Percentiles rank a stretch among this genome's conserved stretches.
Evolutionary conservation across 2,888 invertebrate species (phyloP).

Genomic region (Andrena flavipes): DNA sequence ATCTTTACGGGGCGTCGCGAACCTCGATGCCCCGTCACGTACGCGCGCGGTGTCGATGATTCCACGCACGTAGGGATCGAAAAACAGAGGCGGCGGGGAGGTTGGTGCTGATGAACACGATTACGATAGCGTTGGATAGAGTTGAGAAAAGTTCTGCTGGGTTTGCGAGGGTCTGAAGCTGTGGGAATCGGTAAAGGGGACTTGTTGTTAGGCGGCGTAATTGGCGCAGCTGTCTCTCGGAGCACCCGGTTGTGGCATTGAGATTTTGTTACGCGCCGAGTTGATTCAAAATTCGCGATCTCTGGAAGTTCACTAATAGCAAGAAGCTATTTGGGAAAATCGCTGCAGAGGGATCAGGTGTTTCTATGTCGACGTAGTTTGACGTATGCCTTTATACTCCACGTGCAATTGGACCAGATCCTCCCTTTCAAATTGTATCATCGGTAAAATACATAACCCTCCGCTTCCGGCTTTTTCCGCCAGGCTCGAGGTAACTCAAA

Average conservation of each 20-base stretch:
- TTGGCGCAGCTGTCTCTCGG: not conserved
- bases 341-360: not conserved
- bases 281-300: no score
- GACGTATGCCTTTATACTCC: not conserved
- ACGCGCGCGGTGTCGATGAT: slow-evolving; percentile 36
- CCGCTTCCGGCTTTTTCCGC: not conserved
- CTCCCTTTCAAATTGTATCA: not conserved
- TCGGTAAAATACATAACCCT: slow-evolving; percentile 2
- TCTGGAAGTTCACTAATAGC: no score
- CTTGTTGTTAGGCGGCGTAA: not conserved
- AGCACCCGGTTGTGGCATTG: no score
- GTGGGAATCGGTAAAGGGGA: not conserved
- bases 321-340: not conserved
- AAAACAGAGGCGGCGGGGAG: slow-evolving; percentile 2
- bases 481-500: not conserved
- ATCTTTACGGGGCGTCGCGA: not conserved
- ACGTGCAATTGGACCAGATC: not conserved
- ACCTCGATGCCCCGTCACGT: slow-evolving; percentile 46
- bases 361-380: not conserved
- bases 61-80: slow-evolving; percentile 55
- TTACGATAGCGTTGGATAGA: not conserved
- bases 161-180: not conserved
- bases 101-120: not conserved
- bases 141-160: slow-evolving; percentile 1
- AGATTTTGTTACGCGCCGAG: no score